Base-by-base conservation (phyloP, 1,140 invertebrate species). In the Zaprionus lachaisei region DNA sequence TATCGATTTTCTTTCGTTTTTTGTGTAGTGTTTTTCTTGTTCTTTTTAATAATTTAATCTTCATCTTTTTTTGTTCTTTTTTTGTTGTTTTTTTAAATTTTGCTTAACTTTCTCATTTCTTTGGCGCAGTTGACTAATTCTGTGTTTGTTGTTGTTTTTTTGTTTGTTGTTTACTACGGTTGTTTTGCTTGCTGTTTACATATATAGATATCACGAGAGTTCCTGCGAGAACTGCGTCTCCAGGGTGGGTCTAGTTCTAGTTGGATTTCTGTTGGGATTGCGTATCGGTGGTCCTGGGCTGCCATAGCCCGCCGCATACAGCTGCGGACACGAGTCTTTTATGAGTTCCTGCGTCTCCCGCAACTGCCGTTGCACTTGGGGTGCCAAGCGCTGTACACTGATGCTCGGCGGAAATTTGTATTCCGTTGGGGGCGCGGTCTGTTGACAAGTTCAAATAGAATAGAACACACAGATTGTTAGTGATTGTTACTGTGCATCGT, bases 141-240 rank as follows among this genome's bases (percentile, higher is more conserved):
- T 75, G 81, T 80, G 51, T 79, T 61, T 61, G 58, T 24, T 56
- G 56, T 57, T 47, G 49, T 22, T n/a, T 68, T 55, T 37, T 58
- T 54, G 55, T 58, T 61, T 66, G 37, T 60, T 38, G 51, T 54
- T 79, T 60, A 56, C 68, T 73, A 66, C 31, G 67, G 65, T 72
- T 81, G n/a, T 63, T 63, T 78, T 80, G 80, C 80, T 79, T 89
- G 80, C 66, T 70, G 72, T 81, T 84, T 92, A 93, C 89, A 93
- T 92, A 80, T 92, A 91, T 92, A 93, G 86, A 92, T 93, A 93
- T 93, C 92, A 93, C 92, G 92, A 93, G 81, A 92, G 86, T 92
- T 93, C 92, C 92, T 92, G 91, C 56, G 92, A 93, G 91, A 92
- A 93, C 83, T 93, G 92, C 41, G 92, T 93, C 92, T 93, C 92